These are phyloP conservation scores for Sesamia nonagrioides DNA, from an alignment of 1,140 invertebrate species.

Conservation along the genomic window DNA sequence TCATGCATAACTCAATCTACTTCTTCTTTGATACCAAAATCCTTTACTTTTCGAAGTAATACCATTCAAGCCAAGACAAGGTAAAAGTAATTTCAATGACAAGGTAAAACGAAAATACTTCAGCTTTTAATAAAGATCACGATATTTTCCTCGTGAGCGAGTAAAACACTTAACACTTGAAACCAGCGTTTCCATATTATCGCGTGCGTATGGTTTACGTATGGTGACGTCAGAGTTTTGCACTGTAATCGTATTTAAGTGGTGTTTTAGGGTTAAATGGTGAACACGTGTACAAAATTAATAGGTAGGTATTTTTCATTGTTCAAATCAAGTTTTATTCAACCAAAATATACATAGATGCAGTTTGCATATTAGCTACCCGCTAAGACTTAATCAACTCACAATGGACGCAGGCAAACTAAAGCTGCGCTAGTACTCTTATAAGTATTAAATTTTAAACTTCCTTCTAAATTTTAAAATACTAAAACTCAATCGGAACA, in stretches of 20 bases:
- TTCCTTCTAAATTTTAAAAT: not conserved
- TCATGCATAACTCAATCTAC: no score
- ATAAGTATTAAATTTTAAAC: no score
- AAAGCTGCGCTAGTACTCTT: no score
- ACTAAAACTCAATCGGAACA: conserved; percentile 3
- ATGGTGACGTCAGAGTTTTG: conserved; percentile 9
- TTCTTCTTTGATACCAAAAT: not conserved
- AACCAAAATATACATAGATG: no score
- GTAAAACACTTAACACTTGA: conserved; percentile 21
- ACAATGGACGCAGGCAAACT: no score
- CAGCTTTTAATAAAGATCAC: not conserved
- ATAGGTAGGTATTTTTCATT: not conserved
- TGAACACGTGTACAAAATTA: not conserved
- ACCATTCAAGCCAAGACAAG: not conserved
- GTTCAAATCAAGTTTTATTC: no score
- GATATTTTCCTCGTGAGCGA: not conserved
- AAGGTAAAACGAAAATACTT: not conserved
- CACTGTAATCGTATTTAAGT: conserved; percentile 25
- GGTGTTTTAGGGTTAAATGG: conserved; percentile 21
- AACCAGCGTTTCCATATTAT: not conserved
- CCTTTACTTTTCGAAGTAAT: not conserved
- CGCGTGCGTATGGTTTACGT: conserved; percentile 26
- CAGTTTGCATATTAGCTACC: no score
- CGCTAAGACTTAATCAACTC: no score
- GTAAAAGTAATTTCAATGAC: not conserved